Evolutionary conservation across 2,888 invertebrate species (phyloP).

Genomic region (Amphipyra berbera): DNA sequence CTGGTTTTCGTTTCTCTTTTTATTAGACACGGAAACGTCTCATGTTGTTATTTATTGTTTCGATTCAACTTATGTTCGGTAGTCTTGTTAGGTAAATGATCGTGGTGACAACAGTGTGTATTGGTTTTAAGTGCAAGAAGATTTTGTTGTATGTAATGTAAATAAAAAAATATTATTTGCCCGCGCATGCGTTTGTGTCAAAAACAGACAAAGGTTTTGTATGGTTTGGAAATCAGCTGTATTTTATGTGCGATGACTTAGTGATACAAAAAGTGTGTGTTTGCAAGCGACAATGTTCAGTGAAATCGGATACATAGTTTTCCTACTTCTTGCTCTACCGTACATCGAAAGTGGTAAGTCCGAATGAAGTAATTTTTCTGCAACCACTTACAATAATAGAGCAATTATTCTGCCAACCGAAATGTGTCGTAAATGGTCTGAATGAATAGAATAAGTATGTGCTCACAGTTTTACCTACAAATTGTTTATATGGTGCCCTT

Average conservation of each 20-base stretch:
- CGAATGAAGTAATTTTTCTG: slow-evolving; percentile 40
- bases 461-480: slow-evolving; percentile 6
- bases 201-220: slow-evolving; percentile 91
- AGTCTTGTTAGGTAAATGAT: slow-evolving; percentile 64
- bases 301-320: slow-evolving; percentile 92
- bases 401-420: slow-evolving; percentile 54
- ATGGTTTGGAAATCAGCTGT: slow-evolving; percentile 90
- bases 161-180: slow-evolving; percentile 87
- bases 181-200: slow-evolving; percentile 90
- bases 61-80: slow-evolving; percentile 67
- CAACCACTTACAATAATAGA: slow-evolving; percentile 52
- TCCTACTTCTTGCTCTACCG: slow-evolving; percentile 92
- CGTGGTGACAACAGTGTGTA: slow-evolving; percentile 57
- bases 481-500: slow-evolving; percentile 31
- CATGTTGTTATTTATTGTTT: slow-evolving; percentile 82
- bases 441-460: slow-evolving; percentile 27
- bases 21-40: slow-evolving; percentile 65
- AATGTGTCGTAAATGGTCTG: slow-evolving; percentile 44
- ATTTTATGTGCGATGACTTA: slow-evolving; percentile 89
- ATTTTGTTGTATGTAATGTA: slow-evolving; percentile 87
- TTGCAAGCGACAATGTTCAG: slow-evolving; percentile 90
- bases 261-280: slow-evolving; percentile 85
- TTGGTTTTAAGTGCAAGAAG: slow-evolving; percentile 68
- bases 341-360: slow-evolving; percentile 93
- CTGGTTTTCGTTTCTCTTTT: slow-evolving; percentile 56